Conservation (phyloP, 2,888 invertebrate species). For the Electrophaes corylata region DNA sequence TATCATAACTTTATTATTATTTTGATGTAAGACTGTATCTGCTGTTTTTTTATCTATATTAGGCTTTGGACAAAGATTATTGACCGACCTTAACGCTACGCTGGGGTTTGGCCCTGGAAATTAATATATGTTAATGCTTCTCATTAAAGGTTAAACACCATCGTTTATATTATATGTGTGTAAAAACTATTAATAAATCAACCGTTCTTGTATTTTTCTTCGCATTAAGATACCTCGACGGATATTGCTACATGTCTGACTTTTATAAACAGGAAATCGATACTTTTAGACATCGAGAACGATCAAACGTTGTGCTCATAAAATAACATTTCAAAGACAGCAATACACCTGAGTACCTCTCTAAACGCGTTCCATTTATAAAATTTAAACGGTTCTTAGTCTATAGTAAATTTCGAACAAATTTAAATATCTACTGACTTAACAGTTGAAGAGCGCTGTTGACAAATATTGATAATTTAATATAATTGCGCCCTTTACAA, state of each 20-base stretch:
- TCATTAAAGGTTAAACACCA: constrained; percentile 29
- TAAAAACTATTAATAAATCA: constrained; percentile 26
- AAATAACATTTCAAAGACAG: constrained; percentile 16
- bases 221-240: constrained; percentile 45
- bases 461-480: no score
- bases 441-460: no score
- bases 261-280: constrained; percentile 55
- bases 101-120: constrained; percentile 19
- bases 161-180: constrained; percentile 12
- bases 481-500: background rate
- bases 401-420: background rate
- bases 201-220: constrained; percentile 29
- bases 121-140: constrained; percentile 23
- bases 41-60: background rate
- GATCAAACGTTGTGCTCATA: constrained; percentile 23
- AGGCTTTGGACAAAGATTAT: background rate
- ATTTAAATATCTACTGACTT: no score
- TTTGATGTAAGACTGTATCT: background rate
- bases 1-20: background rate
- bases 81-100: constrained; percentile 2
- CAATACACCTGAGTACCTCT: background rate
- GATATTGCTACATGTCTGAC: constrained; percentile 51
- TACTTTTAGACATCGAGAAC: constrained; percentile 37
- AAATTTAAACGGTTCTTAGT: background rate
- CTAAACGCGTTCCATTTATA: background rate